Evolutionary conservation across 2,888 invertebrate genomes (phyloP).

Genomic region (Drosophila diplacantha): DNA sequence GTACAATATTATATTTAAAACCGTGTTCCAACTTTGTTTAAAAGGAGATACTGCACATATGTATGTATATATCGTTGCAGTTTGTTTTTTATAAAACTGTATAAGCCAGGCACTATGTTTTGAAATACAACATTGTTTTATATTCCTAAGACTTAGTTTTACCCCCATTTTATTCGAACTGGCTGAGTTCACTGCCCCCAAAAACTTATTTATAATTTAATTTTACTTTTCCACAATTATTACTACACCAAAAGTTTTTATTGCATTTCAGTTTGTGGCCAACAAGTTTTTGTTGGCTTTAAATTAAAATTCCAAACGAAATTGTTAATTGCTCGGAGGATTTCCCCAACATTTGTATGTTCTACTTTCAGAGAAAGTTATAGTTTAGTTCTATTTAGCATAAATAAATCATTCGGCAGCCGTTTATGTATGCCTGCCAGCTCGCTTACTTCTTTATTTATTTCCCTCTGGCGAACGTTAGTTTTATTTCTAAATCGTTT

Average conservation of each 20-base stretch:
- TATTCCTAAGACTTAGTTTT: neutral
- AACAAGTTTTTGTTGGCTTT: neutral
- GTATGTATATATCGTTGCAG: no score
- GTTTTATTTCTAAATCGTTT: constrained; percentile 2
- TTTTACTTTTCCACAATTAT: constrained; percentile 1
- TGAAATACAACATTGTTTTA: no score
- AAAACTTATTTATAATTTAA: neutral
- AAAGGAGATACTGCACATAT: no score
- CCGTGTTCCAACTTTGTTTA: no score
- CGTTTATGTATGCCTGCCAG: neutral
- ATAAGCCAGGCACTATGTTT: no score
- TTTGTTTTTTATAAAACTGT: no score
- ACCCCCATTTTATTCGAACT: neutral
- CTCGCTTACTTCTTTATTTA: constrained; percentile 11
- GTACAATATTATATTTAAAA: no score
- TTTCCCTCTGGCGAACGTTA: constrained; percentile 14
- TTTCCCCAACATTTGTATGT: constrained; percentile 6
- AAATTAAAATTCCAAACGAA: constrained; percentile 3
- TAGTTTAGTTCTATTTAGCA: constrained; percentile 1
- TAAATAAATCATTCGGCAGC: constrained; percentile 12
- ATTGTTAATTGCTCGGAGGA: constrained; percentile 4
- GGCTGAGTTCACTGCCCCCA: neutral
- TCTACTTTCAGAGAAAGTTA: constrained; percentile 2
- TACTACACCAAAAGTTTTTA: constrained; percentile 5
- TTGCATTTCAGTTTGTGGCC: neutral